These are phyloP conservation scores for Cheilosia variabilis DNA, from an alignment of 2,888 invertebrate genomes.

Conservation along the genomic window DNA sequence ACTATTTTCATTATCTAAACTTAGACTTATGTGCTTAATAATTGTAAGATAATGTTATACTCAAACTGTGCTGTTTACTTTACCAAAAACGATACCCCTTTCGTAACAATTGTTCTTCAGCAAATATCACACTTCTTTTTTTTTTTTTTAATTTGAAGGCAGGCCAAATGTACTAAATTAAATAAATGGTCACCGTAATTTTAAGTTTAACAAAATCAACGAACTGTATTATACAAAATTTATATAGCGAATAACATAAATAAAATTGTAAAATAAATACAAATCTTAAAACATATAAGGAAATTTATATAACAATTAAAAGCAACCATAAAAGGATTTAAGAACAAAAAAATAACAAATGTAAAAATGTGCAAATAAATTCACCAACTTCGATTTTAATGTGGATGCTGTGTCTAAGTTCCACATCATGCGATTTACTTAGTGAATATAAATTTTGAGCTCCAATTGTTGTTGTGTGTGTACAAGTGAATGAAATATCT, in stretches of 20 bases:
- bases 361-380: conserved; percentile 47
- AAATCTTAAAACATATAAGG: conserved; percentile 3
- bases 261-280: conserved; percentile 7
- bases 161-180: conserved; percentile 26
- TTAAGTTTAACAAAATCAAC: conserved; percentile 16
- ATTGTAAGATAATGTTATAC: background rate
- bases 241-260: conserved; percentile 16
- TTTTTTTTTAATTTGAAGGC: conserved; percentile 6
- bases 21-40: conserved; percentile 15
- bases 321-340: background rate
- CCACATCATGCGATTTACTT: conserved; percentile 66
- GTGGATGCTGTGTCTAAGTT: conserved; percentile 43
- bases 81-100: background rate
- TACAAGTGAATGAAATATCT: conserved; percentile 18
- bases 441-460: conserved; percentile 13
- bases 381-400: conserved; percentile 34
- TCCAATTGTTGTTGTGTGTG: conserved; percentile 4
- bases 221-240: conserved; percentile 33
- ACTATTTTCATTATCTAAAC: no score
- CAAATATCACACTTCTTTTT: background rate
- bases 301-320: conserved; percentile 7
- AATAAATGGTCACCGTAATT: conserved; percentile 15
- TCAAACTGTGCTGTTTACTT: background rate
- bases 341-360: background rate
- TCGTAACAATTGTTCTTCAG: background rate